Conservation (phyloP, 2,888 invertebrate genomes). For the Acronicta psi region DNA sequence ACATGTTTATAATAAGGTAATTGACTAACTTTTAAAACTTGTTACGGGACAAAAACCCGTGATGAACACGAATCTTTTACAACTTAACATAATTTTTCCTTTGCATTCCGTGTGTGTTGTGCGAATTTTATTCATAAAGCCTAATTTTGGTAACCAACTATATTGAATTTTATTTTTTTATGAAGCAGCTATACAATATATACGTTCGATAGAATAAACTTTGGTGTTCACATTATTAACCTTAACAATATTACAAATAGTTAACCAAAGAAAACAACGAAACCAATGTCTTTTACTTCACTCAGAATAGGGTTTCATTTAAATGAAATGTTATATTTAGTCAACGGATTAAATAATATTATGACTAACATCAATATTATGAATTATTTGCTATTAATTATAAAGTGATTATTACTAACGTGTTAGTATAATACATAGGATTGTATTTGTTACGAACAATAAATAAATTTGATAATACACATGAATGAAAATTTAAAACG, state of each 20-base stretch:
- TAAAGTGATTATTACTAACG: constrained; percentile 44
- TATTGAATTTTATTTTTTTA: constrained; percentile 44
- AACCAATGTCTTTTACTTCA: constrained; percentile 81
- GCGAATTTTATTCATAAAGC: constrained; percentile 71
- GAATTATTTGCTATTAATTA: constrained; percentile 43
- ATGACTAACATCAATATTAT: constrained; percentile 54
- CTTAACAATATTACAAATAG: constrained; percentile 80
- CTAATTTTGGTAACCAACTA: constrained; percentile 75
- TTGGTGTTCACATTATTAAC: constrained; percentile 81
- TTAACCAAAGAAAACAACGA: constrained; percentile 79
- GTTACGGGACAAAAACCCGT: constrained; percentile 13
- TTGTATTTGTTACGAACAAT: constrained; percentile 36
- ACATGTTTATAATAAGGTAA: constrained; percentile 23
- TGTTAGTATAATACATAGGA: constrained; percentile 46
- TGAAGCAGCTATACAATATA: constrained; percentile 50
- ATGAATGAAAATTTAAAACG: constrained; percentile 36
- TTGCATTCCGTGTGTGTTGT: constrained; percentile 59
- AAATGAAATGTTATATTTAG: constrained; percentile 47
- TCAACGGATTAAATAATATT: constrained; percentile 48
- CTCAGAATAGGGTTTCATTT: constrained; percentile 58
- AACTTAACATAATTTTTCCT: constrained; percentile 32
- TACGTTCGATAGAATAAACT: constrained; percentile 69
- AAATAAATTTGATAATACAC: constrained; percentile 37
- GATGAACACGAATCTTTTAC: constrained; percentile 20
- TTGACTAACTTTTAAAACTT: constrained; percentile 36